Conservation (phyloP, 2,797 vertebrate genomes). For the Leucoraja ocellata region DNA sequence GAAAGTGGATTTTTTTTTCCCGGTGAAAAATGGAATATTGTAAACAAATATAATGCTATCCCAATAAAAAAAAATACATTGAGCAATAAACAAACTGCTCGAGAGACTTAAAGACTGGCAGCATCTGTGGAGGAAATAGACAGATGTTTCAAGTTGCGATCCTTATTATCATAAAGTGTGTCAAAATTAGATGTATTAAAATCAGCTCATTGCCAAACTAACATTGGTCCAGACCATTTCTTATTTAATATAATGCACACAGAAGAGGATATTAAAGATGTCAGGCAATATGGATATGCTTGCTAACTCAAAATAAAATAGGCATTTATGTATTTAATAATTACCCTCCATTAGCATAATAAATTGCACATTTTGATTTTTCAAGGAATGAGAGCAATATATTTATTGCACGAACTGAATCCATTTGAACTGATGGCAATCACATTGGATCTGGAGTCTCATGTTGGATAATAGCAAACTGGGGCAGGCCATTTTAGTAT, state of each 20-base stretch:
- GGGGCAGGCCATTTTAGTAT: too few relatives aligned
- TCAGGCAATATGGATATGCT: background rate
- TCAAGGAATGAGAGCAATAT: too few relatives aligned
- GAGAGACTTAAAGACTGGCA: too few relatives aligned
- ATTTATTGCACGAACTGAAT: too few relatives aligned
- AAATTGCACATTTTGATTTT: background rate
- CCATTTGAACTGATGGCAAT: too few relatives aligned
- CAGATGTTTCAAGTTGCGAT: too few relatives aligned
- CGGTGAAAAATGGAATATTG: background rate
- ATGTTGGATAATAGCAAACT: too few relatives aligned
- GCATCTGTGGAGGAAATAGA: too few relatives aligned
- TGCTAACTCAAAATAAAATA: background rate
- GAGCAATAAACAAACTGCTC: too few relatives aligned
- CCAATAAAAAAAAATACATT: background rate
- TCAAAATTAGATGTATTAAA: background rate
- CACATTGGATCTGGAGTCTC: too few relatives aligned
- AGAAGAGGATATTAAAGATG: constrained; percentile 1
- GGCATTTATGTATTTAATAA: background rate
- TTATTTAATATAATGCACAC: background rate
- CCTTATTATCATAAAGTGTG: background rate
- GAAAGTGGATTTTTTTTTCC: background rate
- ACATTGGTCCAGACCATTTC: background rate
- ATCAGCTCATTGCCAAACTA: background rate
- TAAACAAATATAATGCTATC: background rate
- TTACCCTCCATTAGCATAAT: background rate